Evolutionary conservation across 1,140 invertebrate genomes (phyloP).

Genomic region (Micrasema minimum): DNA sequence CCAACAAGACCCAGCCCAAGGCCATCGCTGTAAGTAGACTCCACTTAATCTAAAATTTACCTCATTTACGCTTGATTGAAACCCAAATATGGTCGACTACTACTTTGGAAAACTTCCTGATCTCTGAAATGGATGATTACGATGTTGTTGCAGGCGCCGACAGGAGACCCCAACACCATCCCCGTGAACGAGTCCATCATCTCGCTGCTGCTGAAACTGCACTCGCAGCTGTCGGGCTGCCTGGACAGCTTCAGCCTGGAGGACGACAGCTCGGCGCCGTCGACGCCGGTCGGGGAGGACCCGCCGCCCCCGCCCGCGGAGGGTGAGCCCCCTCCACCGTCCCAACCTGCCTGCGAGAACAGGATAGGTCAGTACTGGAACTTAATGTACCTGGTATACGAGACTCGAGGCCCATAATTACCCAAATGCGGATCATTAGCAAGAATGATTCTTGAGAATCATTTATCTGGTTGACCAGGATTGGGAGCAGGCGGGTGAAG

Average conservation of each 20-base stretch:
- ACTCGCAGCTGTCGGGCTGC: slow-evolving; percentile 87
- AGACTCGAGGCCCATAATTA: too few relatives aligned
- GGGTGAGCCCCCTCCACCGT: not conserved
- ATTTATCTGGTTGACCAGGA: too few relatives aligned
- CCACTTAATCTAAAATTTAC: not conserved
- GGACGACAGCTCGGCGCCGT: slow-evolving; percentile 55
- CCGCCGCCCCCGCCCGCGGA: not conserved
- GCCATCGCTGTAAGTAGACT: slow-evolving; percentile 27
- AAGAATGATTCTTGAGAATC: too few relatives aligned
- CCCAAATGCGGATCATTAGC: too few relatives aligned
- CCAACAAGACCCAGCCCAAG: slow-evolving; percentile 2
- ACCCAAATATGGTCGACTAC: too few relatives aligned
- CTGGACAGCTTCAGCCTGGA: slow-evolving; percentile 78
- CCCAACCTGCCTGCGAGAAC: slow-evolving; percentile 34
- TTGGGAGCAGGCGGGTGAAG: too few relatives aligned
- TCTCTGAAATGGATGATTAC: too few relatives aligned
- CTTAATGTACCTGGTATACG: too few relatives aligned
- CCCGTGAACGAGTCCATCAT: slow-evolving; percentile 91
- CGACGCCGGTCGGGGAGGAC: not conserved
- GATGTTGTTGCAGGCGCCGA: slow-evolving; percentile 41
- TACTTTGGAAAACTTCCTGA: too few relatives aligned
- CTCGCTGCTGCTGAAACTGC: slow-evolving; percentile 90
- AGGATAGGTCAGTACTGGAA: slow-evolving; percentile 49
- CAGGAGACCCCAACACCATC: slow-evolving; percentile 66
- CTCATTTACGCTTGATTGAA: too few relatives aligned